Evolutionary conservation across 2,888 invertebrate species (phyloP).

Genomic region (Meteorus cinctellus): DNA sequence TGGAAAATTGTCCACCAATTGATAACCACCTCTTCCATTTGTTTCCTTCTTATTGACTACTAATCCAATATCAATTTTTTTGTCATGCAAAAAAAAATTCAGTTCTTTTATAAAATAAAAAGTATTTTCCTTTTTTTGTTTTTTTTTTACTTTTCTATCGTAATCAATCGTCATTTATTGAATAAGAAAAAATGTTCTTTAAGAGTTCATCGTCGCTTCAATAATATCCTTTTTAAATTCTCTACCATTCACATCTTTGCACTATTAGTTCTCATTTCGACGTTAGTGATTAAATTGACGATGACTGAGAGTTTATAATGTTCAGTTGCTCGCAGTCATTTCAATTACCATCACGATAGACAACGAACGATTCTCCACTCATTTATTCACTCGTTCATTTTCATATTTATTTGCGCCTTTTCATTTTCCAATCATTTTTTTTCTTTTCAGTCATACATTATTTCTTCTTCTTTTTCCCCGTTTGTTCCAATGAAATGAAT

Average conservation of each 20-base stretch:
- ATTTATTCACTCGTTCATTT: not conserved
- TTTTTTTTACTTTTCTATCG: slow-evolving; percentile 27
- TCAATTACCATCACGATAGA: slow-evolving; percentile 8
- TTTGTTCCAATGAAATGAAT: not conserved
- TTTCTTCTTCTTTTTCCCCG: not conserved
- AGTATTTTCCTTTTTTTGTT: slow-evolving; percentile 7
- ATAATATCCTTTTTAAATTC: slow-evolving; percentile 13
- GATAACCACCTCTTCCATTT: not conserved
- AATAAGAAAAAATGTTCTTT: slow-evolving; percentile 29
- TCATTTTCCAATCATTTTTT: not conserved
- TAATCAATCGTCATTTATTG: slow-evolving; percentile 2
- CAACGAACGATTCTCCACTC: not conserved
- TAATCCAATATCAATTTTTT: slow-evolving; percentile 23
- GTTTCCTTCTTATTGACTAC: slow-evolving; percentile 6
- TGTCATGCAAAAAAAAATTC: not conserved
- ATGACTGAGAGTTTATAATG: slow-evolving; percentile 1
- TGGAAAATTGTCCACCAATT: slow-evolving; percentile 38
- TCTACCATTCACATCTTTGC: not conserved
- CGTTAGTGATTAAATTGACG: slow-evolving; percentile 23
- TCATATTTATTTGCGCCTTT: no score
- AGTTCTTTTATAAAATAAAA: slow-evolving; percentile 5
- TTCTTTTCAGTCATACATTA: not conserved
- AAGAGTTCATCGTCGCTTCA: not conserved
- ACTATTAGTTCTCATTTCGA: slow-evolving; percentile 9
- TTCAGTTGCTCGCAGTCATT: not conserved